Evolutionary conservation across 1,140 invertebrate genomes (phyloP), one percentile per base, ranked within the genome.

Genomic region (Coptotermes formosanus): DNA sequence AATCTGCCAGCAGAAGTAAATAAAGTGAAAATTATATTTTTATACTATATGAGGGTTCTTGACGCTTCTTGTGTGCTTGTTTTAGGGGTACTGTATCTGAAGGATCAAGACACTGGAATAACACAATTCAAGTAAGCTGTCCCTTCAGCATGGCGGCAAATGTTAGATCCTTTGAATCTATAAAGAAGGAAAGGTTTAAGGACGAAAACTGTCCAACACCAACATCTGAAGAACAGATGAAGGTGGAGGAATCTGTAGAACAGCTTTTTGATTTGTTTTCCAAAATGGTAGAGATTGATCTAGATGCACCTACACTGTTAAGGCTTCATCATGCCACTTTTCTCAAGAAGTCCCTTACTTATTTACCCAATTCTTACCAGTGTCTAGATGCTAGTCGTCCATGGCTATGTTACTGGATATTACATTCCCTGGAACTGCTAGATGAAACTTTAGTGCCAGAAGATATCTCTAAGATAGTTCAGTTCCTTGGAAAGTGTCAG

Each of bases 321-420:
- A 93, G 93, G 90, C 91, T 93, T 82, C 91, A 92, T 87, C 97
- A 97, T 89, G 91, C 93, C 85, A 89, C 92, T 86, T 95, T 95
- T 90, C 91, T 98, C 85, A 94, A 94, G 89, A 93, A 93, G 88
- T 95, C 94, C 88, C 90, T 98, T 45, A 92, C 90, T 85, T 90
- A 93, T 89, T 91, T 98, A 84, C 94, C 95, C 64, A 90, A 91
- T 48, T 92, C 92, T 82, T 97, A 97, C 85, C 88, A 96, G 94
- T 95, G 94, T 90, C 92, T 99, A 85, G 98, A 99, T 93, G 96
- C 96, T n/a, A 98, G 97, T 90, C 93, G 97, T 88, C 95, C 98
- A 11, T 99, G 98, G 98, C 91, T 99, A 45, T 96, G 97, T 89
- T 99, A 98, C 90, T 99, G 98, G 98, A 97, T 97, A 88, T 90